A percentile compares a stretch with the other conserved stretches of the same genome.
Evolutionary conservation across 2,888 invertebrate species (phyloP).

Genomic region (Eupithecia pulchellata): DNA sequence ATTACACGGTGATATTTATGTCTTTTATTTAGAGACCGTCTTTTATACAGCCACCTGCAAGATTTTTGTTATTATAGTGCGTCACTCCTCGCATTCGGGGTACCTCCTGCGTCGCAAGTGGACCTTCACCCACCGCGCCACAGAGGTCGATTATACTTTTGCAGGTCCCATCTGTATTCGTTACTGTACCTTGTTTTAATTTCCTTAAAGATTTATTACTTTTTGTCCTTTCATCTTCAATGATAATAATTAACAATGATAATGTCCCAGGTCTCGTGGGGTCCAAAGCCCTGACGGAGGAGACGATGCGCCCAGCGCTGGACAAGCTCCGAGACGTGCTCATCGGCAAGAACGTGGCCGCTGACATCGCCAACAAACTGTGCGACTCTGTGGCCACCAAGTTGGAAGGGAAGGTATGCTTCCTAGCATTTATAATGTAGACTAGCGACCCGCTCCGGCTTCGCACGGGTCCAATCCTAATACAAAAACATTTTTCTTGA

Average conservation of each 20-base stretch:
- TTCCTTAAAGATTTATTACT: neutral
- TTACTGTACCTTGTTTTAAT: no score
- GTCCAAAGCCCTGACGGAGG: conserved; percentile 92
- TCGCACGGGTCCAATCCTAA: no score
- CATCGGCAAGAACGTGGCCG: conserved; percentile 98
- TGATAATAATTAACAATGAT: neutral
- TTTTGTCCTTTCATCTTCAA: neutral
- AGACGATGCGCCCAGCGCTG: conserved; percentile 93
- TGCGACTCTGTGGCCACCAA: conserved; percentile 96
- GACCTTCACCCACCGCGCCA: no score
- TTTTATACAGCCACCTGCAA: no score
- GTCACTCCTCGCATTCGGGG: no score
- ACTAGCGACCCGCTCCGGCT: no score
- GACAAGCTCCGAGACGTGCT: conserved; percentile 98
- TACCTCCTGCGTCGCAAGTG: no score
- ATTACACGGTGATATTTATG: neutral
- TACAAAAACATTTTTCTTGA: no score
- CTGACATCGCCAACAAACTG: conserved; percentile 96
- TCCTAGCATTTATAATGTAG: no score
- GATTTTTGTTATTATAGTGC: no score
- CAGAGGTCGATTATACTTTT: no score
- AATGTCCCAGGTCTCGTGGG: conserved; percentile 89
- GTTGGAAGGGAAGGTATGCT: conserved; percentile 93
- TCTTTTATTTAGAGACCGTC: neutral
- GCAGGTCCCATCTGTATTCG: no score